Base-by-base conservation (phyloP, 2,888 invertebrate species). In the Nomada hirtipes region DNA sequence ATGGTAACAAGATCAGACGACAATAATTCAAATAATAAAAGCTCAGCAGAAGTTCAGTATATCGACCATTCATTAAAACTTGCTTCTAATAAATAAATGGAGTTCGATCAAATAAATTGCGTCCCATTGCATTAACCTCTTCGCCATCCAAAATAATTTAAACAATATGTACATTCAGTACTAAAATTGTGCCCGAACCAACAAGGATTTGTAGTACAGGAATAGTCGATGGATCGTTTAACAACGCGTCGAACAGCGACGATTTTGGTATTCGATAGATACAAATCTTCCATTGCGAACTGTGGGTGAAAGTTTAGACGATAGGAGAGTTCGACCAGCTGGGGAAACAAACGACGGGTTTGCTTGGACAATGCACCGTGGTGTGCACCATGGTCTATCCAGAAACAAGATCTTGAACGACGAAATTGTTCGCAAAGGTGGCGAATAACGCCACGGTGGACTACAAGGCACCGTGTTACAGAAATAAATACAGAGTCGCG, bases 401-500 rank as follows among this genome's bases (percentile, higher is more conserved):
- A 29, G 50, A 23, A 13, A 44, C 59, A 29, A 47, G 18, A 71
- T 74, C 76, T 60, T 55, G 7, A 74, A 69, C 71, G 53, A 42
- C 57, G 64, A 68, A 70, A 76, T 59, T 63, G 68, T 70, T 63
- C 78, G 71, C 74, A 23, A 78, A 78, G 75, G 75, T 78, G 82
- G 82, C 71, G 75, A 82, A 83, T 78, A 78, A 82, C 82, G 75
- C 20, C 55, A 18, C 42, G 55, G 69, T 64, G 52, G 26, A 81
- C 52, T 69, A 73, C 75, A 23, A 61, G 69, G 78, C 64, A 78
- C 76, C 78, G 61, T 53, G 86, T 78, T 85, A 83, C 84, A 78
- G 77, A 88, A 89, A 89, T 89, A 88, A 89, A 88, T 88, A 79
- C 79, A 79, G 78, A 72, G 86, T 79, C 85, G 78, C 82, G 83